Conservation (phyloP, 1,140 invertebrate species). For the Heliconius hermathena region DNA sequence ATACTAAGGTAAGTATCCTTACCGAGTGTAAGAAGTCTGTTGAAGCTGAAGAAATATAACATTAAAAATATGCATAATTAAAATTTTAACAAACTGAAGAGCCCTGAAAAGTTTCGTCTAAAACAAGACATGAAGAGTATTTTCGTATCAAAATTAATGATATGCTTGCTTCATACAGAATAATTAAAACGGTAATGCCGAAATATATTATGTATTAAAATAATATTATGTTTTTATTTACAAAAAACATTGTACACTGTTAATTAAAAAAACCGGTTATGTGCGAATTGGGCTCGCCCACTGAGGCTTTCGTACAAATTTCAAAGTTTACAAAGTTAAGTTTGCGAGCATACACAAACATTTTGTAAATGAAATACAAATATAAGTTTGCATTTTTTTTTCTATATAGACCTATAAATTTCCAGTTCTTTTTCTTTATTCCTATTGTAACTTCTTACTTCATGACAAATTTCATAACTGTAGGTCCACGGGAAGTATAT, state of each 20-base stretch:
- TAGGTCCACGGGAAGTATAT: too few species aligned
- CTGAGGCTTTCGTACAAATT: too few species aligned
- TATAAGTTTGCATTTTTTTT: too few species aligned
- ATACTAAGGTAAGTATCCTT: too few species aligned
- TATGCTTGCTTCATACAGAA: slow-evolving; percentile 7
- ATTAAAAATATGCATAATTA: slow-evolving; percentile 1
- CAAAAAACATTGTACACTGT: neutral
- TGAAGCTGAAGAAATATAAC: neutral
- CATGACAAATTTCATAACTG: too few species aligned
- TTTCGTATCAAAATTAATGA: slow-evolving; percentile 25
- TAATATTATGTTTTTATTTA: neutral
- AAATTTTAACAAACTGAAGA: slow-evolving; percentile 16
- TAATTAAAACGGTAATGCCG: neutral
- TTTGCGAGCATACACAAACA: too few species aligned
- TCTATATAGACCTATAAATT: too few species aligned
- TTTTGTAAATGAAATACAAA: too few species aligned
- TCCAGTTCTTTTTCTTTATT: too few species aligned
- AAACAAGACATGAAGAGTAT: slow-evolving; percentile 8
- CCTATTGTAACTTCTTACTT: too few species aligned
- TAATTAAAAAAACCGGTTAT: neutral
- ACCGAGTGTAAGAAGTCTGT: neutral
- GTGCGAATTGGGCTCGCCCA: too few species aligned
- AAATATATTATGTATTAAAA: neutral
- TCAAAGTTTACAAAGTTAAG: too few species aligned
- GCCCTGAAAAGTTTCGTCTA: slow-evolving; percentile 9